Evolutionary conservation across 2,797 vertebrate genomes (phyloP).

Genomic region (Galaxias olidus): DNA sequence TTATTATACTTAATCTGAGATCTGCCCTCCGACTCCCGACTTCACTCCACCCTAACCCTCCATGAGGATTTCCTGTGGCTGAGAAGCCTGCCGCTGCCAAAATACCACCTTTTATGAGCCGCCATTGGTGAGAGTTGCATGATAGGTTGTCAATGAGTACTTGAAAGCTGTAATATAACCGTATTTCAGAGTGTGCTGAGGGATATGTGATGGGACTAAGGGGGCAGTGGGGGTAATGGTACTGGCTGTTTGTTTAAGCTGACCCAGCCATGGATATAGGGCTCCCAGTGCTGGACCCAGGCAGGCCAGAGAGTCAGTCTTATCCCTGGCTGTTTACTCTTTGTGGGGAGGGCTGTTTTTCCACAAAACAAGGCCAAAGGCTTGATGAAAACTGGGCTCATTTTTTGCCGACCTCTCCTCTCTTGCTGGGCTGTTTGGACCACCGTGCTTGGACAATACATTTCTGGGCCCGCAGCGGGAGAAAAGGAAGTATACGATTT

Average conservation of each 20-base stretch:
- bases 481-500: conserved; percentile 79
- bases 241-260: conserved; percentile 56
- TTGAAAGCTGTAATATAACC: conserved; percentile 14
- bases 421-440: conserved; percentile 56
- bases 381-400: conserved; percentile 54
- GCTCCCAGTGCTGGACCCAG: conserved; percentile 46
- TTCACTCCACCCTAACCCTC: conserved; percentile 27
- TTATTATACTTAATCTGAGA: conserved; percentile 34
- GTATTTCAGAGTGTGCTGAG: conserved; percentile 6
- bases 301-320: conserved; percentile 57
- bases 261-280: conserved; percentile 42
- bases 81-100: conserved; percentile 29
- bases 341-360: conserved; percentile 55
- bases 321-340: conserved; percentile 58
- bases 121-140: conserved; percentile 38
- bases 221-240: conserved; percentile 35
- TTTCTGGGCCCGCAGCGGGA: conserved; percentile 56
- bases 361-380: conserved; percentile 48
- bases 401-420: conserved; percentile 54
- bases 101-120: conserved; percentile 34
- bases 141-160: conserved; percentile 34
- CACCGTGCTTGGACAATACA: conserved; percentile 70
- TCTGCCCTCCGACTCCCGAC: not conserved
- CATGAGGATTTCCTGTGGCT: conserved; percentile 49
- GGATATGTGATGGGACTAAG: conserved; percentile 5